Evolutionary conservation across 2,797 vertebrate genomes (phyloP).

Genomic region (Poecilia picta): DNA sequence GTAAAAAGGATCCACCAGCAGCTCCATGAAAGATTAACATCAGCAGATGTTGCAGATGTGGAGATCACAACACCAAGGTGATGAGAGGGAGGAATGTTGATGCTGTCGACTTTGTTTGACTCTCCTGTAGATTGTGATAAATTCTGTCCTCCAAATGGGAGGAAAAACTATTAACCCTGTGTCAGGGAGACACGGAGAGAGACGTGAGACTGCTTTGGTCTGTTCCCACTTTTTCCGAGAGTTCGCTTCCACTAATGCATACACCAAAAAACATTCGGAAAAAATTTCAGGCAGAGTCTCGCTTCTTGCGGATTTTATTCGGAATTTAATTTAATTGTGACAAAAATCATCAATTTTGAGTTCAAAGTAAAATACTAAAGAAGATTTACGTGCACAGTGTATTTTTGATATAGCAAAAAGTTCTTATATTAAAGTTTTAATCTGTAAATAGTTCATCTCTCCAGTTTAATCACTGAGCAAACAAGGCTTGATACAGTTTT

Average conservation of each 20-base stretch:
- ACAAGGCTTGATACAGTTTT: neutral
- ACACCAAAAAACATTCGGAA: constrained; percentile 9
- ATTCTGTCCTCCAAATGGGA: constrained; percentile 38
- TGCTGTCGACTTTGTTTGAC: constrained; percentile 51
- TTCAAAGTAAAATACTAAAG: neutral
- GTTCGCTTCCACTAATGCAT: constrained; percentile 4
- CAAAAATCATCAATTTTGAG: neutral
- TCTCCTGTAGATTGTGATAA: constrained; percentile 47
- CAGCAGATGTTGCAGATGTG: constrained; percentile 71
- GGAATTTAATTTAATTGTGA: neutral
- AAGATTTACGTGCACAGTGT: neutral
- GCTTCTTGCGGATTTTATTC: neutral
- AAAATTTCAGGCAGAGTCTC: constrained; percentile 9
- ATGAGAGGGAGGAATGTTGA: constrained; percentile 71
- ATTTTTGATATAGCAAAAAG: neutral
- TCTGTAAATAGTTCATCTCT: neutral
- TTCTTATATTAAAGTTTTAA: neutral
- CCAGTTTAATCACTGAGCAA: neutral
- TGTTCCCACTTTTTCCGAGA: constrained; percentile 17
- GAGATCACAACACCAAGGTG: constrained; percentile 62
- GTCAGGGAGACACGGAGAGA: constrained; percentile 26
- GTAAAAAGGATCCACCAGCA: constrained; percentile 12
- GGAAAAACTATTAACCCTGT: constrained; percentile 39
- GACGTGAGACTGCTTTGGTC: constrained; percentile 27
- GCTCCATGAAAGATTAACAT: constrained; percentile 57